Evolutionary conservation across 2,888 invertebrate genomes (phyloP).

Genomic region (Tetheella fluctuosa): DNA sequence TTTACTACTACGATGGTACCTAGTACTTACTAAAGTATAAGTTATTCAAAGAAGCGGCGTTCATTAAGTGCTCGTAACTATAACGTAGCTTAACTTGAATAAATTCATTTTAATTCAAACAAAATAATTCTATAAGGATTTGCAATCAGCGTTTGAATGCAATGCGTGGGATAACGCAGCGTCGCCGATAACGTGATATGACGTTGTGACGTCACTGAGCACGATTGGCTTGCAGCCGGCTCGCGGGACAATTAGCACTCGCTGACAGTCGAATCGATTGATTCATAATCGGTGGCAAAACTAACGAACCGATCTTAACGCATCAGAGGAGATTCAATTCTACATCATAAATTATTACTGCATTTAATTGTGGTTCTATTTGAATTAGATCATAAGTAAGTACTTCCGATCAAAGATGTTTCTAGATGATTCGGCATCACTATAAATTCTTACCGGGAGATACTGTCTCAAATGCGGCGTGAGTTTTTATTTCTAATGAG

Average conservation of each 20-base stretch:
- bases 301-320: constrained; percentile 15
- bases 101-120: background rate
- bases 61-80: background rate
- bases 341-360: background rate
- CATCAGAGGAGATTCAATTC: background rate
- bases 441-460: too few relatives aligned
- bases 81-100: background rate
- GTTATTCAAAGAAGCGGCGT: too few relatives aligned
- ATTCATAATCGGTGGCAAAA: constrained; percentile 12
- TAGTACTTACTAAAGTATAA: background rate
- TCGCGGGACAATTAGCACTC: constrained; percentile 4
- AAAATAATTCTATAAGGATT: background rate
- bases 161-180: background rate
- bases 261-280: background rate
- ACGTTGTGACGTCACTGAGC: background rate
- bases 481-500: too few relatives aligned
- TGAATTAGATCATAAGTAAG: too few relatives aligned
- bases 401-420: too few relatives aligned
- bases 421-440: too few relatives aligned
- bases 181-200: background rate
- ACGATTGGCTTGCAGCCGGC: background rate
- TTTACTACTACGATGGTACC: background rate
- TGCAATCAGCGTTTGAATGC: background rate
- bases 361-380: background rate
- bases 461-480: too few relatives aligned